Evolutionary conservation across 2,888 invertebrate species (phyloP).

Genomic region (Chrysina gloriosa): DNA sequence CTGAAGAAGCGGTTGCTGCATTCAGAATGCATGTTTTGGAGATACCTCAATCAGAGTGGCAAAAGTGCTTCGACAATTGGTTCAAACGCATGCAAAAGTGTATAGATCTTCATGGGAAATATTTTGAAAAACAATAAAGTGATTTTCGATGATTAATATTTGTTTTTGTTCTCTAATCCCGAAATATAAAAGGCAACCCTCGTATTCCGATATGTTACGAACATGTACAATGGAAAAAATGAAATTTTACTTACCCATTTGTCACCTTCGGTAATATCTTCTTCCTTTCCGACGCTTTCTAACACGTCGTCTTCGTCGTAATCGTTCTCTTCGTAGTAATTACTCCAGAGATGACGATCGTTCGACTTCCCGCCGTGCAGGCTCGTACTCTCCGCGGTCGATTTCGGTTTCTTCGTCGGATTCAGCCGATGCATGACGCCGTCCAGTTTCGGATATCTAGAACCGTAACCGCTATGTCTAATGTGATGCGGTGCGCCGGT

Average conservation of each 20-base stretch:
- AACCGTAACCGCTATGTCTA: constrained; percentile 37
- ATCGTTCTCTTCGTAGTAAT: constrained; percentile 30
- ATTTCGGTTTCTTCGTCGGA: constrained; percentile 33
- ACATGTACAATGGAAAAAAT: not conserved
- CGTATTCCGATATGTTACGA: too few species aligned
- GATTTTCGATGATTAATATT: too few species aligned
- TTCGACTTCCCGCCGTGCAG: not conserved
- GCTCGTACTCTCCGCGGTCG: not conserved
- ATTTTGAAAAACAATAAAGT: too few species aligned
- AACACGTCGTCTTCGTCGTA: constrained; percentile 34
- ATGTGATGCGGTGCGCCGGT: constrained; percentile 33
- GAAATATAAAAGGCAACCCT: too few species aligned
- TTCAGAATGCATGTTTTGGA: too few species aligned
- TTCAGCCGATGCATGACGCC: constrained; percentile 36
- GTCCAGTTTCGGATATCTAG: constrained; percentile 37
- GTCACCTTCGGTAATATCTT: constrained; percentile 26
- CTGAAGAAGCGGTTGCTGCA: too few species aligned
- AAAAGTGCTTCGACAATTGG: too few species aligned
- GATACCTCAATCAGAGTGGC: too few species aligned
- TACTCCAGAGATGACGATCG: constrained; percentile 18
- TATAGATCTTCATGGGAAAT: too few species aligned
- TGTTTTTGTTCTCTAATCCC: too few species aligned
- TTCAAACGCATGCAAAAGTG: too few species aligned
- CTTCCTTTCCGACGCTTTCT: constrained; percentile 22
- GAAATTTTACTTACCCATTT: constrained; percentile 33